Conservation (phyloP, 37 sponge, comb jelly and placozoan genomes). For the Geodia barretti region DNA sequence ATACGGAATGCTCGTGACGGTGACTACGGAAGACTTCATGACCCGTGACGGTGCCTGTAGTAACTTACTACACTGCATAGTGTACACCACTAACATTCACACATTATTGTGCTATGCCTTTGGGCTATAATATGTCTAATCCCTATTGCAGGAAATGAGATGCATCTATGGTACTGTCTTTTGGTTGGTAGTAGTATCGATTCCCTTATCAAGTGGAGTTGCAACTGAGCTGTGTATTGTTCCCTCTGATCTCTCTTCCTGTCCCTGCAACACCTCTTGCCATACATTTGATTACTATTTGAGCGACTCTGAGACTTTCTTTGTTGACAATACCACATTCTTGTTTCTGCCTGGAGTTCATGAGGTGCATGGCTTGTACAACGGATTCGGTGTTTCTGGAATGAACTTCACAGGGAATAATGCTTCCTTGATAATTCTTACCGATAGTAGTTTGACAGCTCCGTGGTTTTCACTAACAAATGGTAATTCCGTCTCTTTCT, state of each 20-base stretch:
- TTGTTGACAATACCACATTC: background rate
- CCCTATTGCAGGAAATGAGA: background rate
- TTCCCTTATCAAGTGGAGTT: too few relatives aligned
- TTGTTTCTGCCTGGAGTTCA: background rate
- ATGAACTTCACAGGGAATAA: background rate
- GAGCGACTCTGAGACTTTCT: background rate
- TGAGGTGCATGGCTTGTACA: background rate
- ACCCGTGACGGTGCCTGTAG: too few relatives aligned
- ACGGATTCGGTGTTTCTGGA: background rate
- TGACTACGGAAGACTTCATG: too few relatives aligned
- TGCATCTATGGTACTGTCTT: background rate
- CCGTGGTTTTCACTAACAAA: background rate
- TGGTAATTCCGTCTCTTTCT: background rate
- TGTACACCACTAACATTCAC: background rate
- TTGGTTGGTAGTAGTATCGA: background rate
- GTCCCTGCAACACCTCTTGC: background rate
- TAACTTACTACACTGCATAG: background rate
- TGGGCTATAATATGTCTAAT: too few relatives aligned
- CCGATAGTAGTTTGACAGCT: background rate
- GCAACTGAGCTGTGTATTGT: background rate
- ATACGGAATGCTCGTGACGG: too few relatives aligned
- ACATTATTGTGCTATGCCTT: background rate
- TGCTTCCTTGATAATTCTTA: background rate
- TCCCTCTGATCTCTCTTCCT: background rate
- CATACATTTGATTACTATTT: background rate